Evolutionary conservation across 2,113 vertebrate genomes (phyloP).

Genomic region (Promerops cafer): DNA sequence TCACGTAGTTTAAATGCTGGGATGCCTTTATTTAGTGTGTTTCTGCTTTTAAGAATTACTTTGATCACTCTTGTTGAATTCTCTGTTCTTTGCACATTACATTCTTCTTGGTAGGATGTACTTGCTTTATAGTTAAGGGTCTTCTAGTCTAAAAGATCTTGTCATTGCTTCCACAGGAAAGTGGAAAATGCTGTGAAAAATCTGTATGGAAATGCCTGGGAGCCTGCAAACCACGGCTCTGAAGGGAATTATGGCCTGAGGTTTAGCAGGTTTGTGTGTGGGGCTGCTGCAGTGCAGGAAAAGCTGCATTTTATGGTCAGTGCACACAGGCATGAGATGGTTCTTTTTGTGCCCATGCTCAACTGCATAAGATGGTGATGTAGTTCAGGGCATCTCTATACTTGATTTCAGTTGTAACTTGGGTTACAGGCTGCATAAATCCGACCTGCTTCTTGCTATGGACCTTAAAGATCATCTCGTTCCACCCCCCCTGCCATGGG

Average conservation of each 20-base stretch:
- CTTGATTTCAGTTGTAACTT: background rate
- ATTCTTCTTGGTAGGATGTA: background rate
- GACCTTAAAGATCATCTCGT: background rate
- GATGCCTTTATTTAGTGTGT: background rate
- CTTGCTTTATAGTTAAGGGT: background rate
- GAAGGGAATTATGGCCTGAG: background rate
- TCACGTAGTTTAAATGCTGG: background rate
- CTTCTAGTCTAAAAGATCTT: background rate
- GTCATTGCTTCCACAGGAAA: background rate
- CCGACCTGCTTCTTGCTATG: background rate
- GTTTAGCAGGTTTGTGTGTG: background rate
- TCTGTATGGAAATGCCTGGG: background rate
- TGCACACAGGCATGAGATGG: fast-evolving
- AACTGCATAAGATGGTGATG: background rate
- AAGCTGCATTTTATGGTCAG: background rate
- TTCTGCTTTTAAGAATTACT: background rate
- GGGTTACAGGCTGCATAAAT: background rate
- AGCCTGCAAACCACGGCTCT: background rate
- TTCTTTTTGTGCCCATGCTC: background rate
- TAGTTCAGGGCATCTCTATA: background rate
- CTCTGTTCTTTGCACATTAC: background rate
- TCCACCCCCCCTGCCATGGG: background rate
- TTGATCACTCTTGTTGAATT: background rate
- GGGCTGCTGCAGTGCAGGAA: background rate
- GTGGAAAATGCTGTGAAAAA: background rate